A percentile compares a stretch with the other conserved stretches of the same genome.
phyloP scores from a whole-genome alignment of 2,888 invertebrate species.

The Drosophila lutescens region DNA sequence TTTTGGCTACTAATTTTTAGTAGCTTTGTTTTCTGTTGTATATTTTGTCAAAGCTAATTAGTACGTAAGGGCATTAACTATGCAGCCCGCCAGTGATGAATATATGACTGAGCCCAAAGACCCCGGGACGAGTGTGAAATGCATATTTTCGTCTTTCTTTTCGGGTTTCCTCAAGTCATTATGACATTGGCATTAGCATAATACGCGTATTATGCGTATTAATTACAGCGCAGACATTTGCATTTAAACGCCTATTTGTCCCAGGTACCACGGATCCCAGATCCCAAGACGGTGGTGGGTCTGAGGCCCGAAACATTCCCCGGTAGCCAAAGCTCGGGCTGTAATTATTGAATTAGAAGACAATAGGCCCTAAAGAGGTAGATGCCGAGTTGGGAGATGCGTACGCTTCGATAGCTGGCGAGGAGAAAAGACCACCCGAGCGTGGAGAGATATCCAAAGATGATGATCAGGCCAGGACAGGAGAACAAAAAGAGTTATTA shows the following conservation, averaged over 20 bases:
- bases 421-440: constrained; percentile 68
- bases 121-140: constrained; percentile 63
- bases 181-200: constrained; percentile 75
- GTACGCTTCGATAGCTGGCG: constrained; percentile 62
- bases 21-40: constrained; percentile 62
- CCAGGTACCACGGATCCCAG: constrained; percentile 38
- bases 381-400: constrained; percentile 57
- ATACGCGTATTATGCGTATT: constrained; percentile 79
- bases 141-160: constrained; percentile 62
- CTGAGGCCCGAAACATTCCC: constrained; percentile 47
- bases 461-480: constrained; percentile 51
- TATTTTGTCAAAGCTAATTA: constrained; percentile 83
- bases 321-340: constrained; percentile 64
- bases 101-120: constrained; percentile 56
- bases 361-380: constrained; percentile 60
- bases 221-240: constrained; percentile 79
- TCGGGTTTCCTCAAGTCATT: constrained; percentile 64
- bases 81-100: constrained; percentile 64
- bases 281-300: constrained; percentile 57
- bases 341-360: constrained; percentile 78
- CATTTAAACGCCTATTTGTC: constrained; percentile 78
- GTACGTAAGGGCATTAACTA: constrained; percentile 76
- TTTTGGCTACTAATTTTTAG: constrained; percentile 71
- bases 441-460: constrained; percentile 55
- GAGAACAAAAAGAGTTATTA: constrained; percentile 80